A percentile compares a stretch with the other conserved stretches of the same genome.
These are phyloP conservation scores for Pachyrhynchus sulphureomaculatus DNA, from an alignment of 1,140 invertebrate species.

Conservation along the genomic window DNA sequence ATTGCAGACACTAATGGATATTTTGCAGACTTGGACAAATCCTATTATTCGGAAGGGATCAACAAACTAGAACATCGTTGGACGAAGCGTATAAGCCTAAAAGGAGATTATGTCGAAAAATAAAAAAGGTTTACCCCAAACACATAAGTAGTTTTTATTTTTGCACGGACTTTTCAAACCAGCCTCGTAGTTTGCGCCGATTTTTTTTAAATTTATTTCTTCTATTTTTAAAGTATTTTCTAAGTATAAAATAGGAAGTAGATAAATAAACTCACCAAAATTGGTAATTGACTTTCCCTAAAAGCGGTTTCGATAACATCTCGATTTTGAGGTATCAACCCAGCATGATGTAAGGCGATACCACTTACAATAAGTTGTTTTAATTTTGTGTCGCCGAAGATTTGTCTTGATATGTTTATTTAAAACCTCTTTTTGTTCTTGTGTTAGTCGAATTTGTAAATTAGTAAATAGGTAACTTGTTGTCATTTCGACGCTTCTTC, in stretches of 20 bases:
- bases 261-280: conserved; percentile 56
- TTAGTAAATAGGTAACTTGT: conserved; percentile 63
- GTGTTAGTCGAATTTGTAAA: conserved; percentile 58
- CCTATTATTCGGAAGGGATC: too few species aligned
- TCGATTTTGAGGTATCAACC: conserved; percentile 65
- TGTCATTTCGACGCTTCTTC: conserved; percentile 71
- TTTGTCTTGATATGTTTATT: conserved; percentile 52
- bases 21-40: too few species aligned
- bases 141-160: too few species aligned
- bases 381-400: conserved; percentile 52
- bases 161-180: too few species aligned
- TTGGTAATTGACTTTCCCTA: conserved; percentile 61
- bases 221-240: too few species aligned
- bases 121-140: too few species aligned
- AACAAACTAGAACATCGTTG: too few species aligned
- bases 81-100: too few species aligned
- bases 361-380: conserved; percentile 60
- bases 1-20: too few species aligned
- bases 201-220: too few species aligned
- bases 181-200: too few species aligned
- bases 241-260: background rate
- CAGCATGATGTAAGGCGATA: conserved; percentile 78
- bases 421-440: conserved; percentile 58
- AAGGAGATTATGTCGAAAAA: too few species aligned
- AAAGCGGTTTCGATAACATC: conserved; percentile 66